These are phyloP conservation scores for Esox lucius DNA, from an alignment of 2,797 vertebrate genomes.

Conservation along the genomic window DNA sequence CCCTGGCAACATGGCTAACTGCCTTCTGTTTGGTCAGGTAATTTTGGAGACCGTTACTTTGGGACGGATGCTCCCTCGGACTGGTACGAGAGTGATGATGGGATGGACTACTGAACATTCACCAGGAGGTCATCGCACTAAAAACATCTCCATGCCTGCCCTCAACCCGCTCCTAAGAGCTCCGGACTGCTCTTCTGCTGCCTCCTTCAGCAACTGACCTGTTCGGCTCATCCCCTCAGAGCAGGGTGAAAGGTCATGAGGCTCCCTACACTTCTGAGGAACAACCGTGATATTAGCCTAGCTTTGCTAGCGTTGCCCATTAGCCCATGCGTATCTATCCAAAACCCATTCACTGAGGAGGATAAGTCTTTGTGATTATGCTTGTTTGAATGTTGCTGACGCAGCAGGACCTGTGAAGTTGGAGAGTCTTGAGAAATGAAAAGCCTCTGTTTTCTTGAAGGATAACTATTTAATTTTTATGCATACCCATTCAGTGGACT, in stretches of 20 bases:
- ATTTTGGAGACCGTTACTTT: constrained; percentile 91
- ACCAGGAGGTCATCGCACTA: constrained; percentile 10
- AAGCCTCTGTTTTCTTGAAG: background rate
- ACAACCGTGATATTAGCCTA: background rate
- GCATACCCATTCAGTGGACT: background rate
- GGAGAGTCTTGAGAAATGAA: background rate
- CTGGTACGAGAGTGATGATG: constrained; percentile 80
- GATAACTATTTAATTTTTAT: background rate
- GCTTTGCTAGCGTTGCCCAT: background rate
- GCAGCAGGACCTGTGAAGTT: constrained; percentile 9
- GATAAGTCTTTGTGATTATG: constrained; percentile 5
- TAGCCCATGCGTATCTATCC: background rate
- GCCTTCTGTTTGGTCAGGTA: constrained; percentile 69
- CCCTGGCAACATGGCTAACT: background rate
- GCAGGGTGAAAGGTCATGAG: constrained; percentile 1
- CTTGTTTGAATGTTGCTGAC: constrained; percentile 9
- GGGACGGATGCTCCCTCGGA: constrained; percentile 85
- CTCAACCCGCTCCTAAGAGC: background rate
- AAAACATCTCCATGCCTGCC: constrained; percentile 23
- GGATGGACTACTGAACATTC: constrained; percentile 76
- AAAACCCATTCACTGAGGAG: background rate
- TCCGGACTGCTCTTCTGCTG: background rate
- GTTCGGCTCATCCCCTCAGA: background rate
- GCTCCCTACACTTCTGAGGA: constrained; percentile 7
- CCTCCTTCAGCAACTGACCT: background rate